Conservation (phyloP, 2,113 vertebrate species). For the Rostratula benghalensis region DNA sequence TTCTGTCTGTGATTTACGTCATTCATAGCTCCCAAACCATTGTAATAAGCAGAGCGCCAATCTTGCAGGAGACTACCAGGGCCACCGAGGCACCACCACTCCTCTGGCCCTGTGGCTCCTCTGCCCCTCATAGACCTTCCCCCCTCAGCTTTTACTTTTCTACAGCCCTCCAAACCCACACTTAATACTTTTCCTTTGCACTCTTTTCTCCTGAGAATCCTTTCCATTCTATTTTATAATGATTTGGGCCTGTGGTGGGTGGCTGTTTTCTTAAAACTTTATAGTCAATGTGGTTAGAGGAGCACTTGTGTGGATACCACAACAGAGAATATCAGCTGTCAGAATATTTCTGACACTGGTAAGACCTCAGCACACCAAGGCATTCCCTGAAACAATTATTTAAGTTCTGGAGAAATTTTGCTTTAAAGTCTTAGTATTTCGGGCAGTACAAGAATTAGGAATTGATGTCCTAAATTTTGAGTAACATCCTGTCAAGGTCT, state of each 20-base stretch:
- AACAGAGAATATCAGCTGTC: neutral
- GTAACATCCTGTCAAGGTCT: neutral
- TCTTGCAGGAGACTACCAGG: neutral
- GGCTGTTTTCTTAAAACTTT: neutral
- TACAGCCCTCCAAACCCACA: neutral
- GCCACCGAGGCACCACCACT: neutral
- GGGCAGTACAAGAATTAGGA: neutral
- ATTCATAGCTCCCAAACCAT: neutral
- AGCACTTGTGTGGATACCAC: neutral
- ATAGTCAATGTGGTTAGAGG: neutral
- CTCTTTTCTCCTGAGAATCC: neutral
- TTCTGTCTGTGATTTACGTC: neutral
- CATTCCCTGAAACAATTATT: neutral
- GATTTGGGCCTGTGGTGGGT: rapidly evolving
- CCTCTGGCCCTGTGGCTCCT: neutral
- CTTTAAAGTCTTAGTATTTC: neutral
- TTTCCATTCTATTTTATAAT: neutral
- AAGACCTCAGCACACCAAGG: neutral
- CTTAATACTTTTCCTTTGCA: neutral
- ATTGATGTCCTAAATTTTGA: neutral
- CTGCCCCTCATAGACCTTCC: neutral
- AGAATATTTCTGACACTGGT: neutral
- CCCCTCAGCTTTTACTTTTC: neutral
- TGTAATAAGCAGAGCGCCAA: neutral
- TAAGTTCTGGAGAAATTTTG: neutral